Conservation (phyloP, 2,888 invertebrate species). For the Pollenia angustigena region DNA sequence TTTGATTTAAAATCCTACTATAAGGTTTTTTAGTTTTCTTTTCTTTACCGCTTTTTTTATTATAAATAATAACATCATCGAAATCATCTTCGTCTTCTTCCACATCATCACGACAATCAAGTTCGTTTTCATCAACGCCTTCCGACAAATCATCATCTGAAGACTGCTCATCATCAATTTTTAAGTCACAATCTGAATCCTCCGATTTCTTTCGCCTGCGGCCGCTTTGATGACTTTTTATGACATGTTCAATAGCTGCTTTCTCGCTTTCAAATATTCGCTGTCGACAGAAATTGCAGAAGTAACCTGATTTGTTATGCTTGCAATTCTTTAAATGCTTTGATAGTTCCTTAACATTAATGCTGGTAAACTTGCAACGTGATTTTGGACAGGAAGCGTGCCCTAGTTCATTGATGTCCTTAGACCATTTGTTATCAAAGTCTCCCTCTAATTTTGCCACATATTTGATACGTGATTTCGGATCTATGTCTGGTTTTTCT, state of each 20-base stretch:
- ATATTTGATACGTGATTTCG: constrained; percentile 36
- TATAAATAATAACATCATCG: not conserved
- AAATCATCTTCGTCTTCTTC: not conserved
- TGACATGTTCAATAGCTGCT: constrained; percentile 70
- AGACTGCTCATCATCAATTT: constrained; percentile 74
- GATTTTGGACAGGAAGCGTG: constrained; percentile 80
- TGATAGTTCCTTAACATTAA: constrained; percentile 76
- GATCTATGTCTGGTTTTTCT: constrained; percentile 14
- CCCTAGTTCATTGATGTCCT: constrained; percentile 77
- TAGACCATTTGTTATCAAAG: constrained; percentile 62
- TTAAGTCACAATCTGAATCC: constrained; percentile 77
- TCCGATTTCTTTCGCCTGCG: constrained; percentile 74
- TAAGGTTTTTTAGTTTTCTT: not conserved
- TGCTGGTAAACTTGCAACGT: constrained; percentile 79
- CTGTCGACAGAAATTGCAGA: constrained; percentile 75
- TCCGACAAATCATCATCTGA: constrained; percentile 77
- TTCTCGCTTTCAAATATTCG: constrained; percentile 60
- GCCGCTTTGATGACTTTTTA: constrained; percentile 70
- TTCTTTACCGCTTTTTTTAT: not conserved
- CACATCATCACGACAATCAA: not conserved
- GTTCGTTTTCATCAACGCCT: constrained; percentile 75
- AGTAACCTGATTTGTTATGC: constrained; percentile 77
- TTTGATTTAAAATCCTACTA: constrained; percentile 11
- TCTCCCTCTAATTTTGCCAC: constrained; percentile 20
- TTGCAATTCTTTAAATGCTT: constrained; percentile 80